A percentile compares a stretch with the other conserved stretches of the same genome.
phyloP scores from a whole-genome alignment of 1,140 invertebrate genomes.

The Halesus radiatus region DNA sequence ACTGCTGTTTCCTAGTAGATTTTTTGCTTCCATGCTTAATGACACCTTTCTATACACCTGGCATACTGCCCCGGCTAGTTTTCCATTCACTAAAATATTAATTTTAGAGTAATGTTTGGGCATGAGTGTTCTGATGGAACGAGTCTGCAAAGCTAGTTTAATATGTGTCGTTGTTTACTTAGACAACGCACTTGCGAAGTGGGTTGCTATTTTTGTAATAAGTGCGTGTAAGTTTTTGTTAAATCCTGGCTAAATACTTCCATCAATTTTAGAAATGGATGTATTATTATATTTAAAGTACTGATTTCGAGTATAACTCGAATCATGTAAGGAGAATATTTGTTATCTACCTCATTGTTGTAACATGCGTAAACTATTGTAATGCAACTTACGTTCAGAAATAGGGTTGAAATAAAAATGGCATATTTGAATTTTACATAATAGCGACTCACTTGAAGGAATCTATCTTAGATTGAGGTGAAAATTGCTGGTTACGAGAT shows the following conservation, averaged over 20 bases:
- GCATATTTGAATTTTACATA: constrained; percentile 10
- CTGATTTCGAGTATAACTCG: constrained; percentile 1
- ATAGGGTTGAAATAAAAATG: neutral
- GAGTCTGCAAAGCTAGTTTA: constrained; percentile 11
- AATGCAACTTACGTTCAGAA: neutral
- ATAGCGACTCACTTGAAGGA: constrained; percentile 12
- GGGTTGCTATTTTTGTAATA: constrained; percentile 22
- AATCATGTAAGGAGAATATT: neutral
- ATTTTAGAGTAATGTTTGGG: neutral
- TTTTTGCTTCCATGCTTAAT: too few species aligned
- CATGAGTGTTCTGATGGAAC: constrained; percentile 5
- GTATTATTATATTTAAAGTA: too few species aligned
- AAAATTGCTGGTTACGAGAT: constrained; percentile 49
- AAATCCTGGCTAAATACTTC: neutral
- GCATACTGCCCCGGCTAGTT: too few species aligned
- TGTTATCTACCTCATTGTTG: constrained; percentile 19
- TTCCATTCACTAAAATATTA: too few species aligned
- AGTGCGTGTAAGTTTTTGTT: constrained; percentile 3
- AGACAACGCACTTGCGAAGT: constrained; percentile 5
- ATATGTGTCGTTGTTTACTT: constrained; percentile 12
- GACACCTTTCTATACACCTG: too few species aligned
- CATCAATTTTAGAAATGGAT: neutral
- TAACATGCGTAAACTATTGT: constrained; percentile 12
- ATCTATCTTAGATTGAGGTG: constrained; percentile 39
- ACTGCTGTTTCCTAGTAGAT: too few species aligned